A percentile compares a stretch with the other conserved stretches of the same genome.
Conservation (phyloP, 2,113 vertebrate genomes). For the Ascaphus truei region DNA sequence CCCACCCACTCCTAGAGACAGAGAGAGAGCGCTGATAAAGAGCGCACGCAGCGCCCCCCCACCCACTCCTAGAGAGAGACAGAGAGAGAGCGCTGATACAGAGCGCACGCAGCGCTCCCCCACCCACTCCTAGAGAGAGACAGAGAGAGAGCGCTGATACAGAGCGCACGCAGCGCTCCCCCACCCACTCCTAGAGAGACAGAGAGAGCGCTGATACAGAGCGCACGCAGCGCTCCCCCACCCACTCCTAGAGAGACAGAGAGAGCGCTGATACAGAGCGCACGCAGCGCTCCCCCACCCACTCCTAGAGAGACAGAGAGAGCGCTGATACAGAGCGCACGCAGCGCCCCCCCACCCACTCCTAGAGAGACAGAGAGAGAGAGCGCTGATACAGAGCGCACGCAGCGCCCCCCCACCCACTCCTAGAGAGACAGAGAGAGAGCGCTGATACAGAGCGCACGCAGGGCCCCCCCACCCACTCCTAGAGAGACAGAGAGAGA, state of each 20-base stretch:
- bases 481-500: slow-evolving; percentile 55
- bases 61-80: slow-evolving; percentile 86
- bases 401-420: slow-evolving; percentile 96
- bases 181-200: slow-evolving; percentile 88
- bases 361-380: slow-evolving; percentile 55
- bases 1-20: slow-evolving; percentile 90
- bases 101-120: slow-evolving; percentile 96
- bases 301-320: slow-evolving; percentile 69
- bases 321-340: slow-evolving; percentile 70
- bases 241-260: slow-evolving; percentile 81
- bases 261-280: slow-evolving; percentile 61
- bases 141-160: neutral
- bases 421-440: slow-evolving; percentile 61
- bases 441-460: slow-evolving; percentile 74
- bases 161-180: slow-evolving; percentile 93
- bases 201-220: slow-evolving; percentile 45
- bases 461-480: slow-evolving; percentile 97
- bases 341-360: slow-evolving; percentile 97
- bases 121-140: slow-evolving; percentile 85
- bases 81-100: neutral
- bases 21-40: slow-evolving; percentile 49
- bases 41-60: slow-evolving; percentile 93
- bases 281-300: slow-evolving; percentile 95
- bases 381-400: slow-evolving; percentile 74
- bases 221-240: slow-evolving; percentile 94